Evolutionary conservation across 2,888 invertebrate genomes (phyloP), one percentile per base, ranked within the genome.

Genomic region (Hetaerina titia): DNA sequence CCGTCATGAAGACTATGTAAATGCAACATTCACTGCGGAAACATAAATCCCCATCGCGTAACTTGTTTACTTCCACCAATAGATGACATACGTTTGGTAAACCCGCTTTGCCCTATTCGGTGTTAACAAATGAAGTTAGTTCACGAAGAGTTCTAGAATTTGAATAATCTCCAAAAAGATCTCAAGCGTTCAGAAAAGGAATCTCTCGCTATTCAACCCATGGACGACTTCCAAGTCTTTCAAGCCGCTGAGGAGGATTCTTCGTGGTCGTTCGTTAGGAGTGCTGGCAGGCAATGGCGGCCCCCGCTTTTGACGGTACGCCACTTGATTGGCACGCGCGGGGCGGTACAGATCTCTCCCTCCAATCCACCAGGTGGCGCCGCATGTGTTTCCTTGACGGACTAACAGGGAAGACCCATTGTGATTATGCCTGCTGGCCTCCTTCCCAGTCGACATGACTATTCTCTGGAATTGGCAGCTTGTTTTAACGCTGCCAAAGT

Each of bases 391-490:
- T 81, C 81, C 31, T 31, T 69, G n/a, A 69, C 69, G 69, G n/a
- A 69, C 22, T 22, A 69, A 69, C 25, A 13, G 81, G 81, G 81
- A 81, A 81, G 81, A 81, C 31, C 81, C 81, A 81, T 31, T 31
- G 81, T 81, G 81, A 81, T 81, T 31, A 81, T 11, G 81, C 81
- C 81, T 31, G 11, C 81, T 81, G 81, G 81, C 81, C 31, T 81
- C 15, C 31, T 7, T 81, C 31, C 81, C 81, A 22, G 2, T 81
- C 25, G 13, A 13, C 31, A 81, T 31, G 81, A 81, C 11, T 81
- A 81, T 81, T 81, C 81, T 31, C 81, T 25, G 81, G 81, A 81
- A 81, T 81, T 81, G 81, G 81, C 81, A 81, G 81, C 81, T 81
- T 81, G 81, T 81, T 31, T 81, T 31, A 81, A 31, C 81, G 81